Conservation (phyloP, 2,888 invertebrate species). For the Amphiduros pacificus region DNA sequence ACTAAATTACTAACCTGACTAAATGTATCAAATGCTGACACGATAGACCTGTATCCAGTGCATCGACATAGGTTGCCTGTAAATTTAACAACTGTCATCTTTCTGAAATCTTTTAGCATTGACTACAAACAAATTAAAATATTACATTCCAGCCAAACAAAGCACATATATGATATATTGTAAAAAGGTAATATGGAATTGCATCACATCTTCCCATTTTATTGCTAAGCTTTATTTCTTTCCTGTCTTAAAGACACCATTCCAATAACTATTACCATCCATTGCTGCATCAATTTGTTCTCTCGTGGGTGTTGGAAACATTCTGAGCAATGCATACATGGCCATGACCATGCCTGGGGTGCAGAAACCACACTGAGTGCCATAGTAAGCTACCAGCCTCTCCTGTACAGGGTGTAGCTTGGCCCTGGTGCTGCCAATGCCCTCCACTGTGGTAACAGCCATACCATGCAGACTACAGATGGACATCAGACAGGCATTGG, state of each 20-base stretch:
- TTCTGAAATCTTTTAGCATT: neutral
- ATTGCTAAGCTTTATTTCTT: too few relatives aligned
- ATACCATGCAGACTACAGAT: constrained; percentile 49
- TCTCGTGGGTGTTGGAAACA: constrained; percentile 72
- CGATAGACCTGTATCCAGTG: constrained; percentile 90
- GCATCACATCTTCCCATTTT: too few relatives aligned
- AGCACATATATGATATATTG: too few relatives aligned
- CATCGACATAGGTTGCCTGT: constrained; percentile 81
- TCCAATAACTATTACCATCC: too few relatives aligned
- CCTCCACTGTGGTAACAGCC: constrained; percentile 55
- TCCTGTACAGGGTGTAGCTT: constrained; percentile 40
- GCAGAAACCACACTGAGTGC: constrained; percentile 94
- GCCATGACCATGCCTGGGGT: constrained; percentile 98
- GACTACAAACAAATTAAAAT: neutral
- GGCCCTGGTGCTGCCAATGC: constrained; percentile 45
- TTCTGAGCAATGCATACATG: constrained; percentile 85
- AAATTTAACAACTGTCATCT: neutral
- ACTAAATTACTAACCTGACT: too few relatives aligned
- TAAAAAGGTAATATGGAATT: too few relatives aligned
- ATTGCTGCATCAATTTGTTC: constrained; percentile 61
- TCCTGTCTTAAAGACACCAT: too few relatives aligned
- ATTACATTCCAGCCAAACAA: too few relatives aligned
- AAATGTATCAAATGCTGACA: constrained; percentile 81
- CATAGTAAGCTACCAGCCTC: constrained; percentile 84
- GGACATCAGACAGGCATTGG: constrained; percentile 32